Percentiles rank a stretch among this genome's conserved stretches.
Evolutionary conservation across 2,888 invertebrate genomes (phyloP).

Genomic region (Cerceris ruficornis): DNA sequence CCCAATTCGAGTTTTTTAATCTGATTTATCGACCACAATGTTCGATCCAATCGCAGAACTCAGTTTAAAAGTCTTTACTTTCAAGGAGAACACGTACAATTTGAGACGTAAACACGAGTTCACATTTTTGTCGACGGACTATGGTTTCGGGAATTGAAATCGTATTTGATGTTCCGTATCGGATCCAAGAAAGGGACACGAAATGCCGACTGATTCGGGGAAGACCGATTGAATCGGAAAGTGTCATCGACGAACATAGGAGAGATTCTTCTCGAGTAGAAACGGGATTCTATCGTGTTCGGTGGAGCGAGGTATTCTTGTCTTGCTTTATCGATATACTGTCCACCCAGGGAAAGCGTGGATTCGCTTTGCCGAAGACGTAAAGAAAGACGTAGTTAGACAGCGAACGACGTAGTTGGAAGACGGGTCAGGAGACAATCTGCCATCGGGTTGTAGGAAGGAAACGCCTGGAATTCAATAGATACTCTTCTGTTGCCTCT

Average conservation of each 20-base stretch:
- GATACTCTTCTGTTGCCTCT: slow-evolving; percentile 57
- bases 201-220: neutral
- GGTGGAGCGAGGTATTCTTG: slow-evolving; percentile 64
- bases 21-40: too few relatives aligned
- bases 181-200: neutral
- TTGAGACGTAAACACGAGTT: too few relatives aligned
- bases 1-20: too few relatives aligned
- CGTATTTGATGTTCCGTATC: neutral
- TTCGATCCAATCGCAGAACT: too few relatives aligned
- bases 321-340: slow-evolving; percentile 60
- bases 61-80: too few relatives aligned
- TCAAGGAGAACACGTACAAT: too few relatives aligned
- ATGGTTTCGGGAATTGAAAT: neutral
- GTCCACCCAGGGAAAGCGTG: slow-evolving; percentile 54
- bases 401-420: slow-evolving; percentile 75
- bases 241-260: slow-evolving; percentile 1
- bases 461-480: slow-evolving; percentile 71
- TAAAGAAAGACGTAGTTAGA: slow-evolving; percentile 76
- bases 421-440: slow-evolving; percentile 68
- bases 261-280: slow-evolving; percentile 31
- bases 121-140: neutral
- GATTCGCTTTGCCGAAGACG: slow-evolving; percentile 42
- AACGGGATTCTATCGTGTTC: slow-evolving; percentile 18
- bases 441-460: slow-evolving; percentile 56
- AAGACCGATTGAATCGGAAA: slow-evolving; percentile 5